Base-by-base conservation (phyloP, 2,113 vertebrate genomes). In the Corythoichthys intestinalis region DNA sequence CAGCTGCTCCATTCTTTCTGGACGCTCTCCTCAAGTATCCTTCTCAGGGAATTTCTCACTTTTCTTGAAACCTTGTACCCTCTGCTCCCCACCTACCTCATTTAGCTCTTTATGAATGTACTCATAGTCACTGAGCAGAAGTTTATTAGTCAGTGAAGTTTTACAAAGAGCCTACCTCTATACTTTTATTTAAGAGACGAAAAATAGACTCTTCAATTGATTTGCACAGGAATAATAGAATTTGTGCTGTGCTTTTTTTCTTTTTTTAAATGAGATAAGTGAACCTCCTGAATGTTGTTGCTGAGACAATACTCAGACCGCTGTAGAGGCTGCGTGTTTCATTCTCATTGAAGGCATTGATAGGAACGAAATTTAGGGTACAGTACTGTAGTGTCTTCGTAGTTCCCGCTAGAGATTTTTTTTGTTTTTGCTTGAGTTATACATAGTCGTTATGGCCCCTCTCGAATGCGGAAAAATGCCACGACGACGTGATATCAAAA, bases 101-200 rank as follows among this genome's bases (percentile, higher is more conserved):
- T 94, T 93, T 94, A 93, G 93, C 93, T 94, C 94, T 93, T 95
- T 95, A 95, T 94, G 95, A 96, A 97, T 96, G 96, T 98, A 97
- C 93, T 94, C 89, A 80, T 80, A 76, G 81, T 90, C 81, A 80
- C 89, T 89, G 92, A 95, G 94, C 94, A 96, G 94, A 95, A 94
- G 92, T 92, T 47, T 63, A 89, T 84, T 92, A 94, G 92, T 94
- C 95, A 94, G 94, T 95, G 91, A 96, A 95, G 93, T 94, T 94
- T 91, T 93, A 91, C 90, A 88, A 89, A 91, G 86, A 76, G 85
- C 90, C 92, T 93, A 93, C 91, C 92, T 93, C 92, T 92, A 86
- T 86, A 84, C 85, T 90, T 88, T 83, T 89, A 89, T 89, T 88
- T 91, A 88, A 89, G 84, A 89, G 77, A 88, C 79, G 75, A 77